Percentiles rank a stretch among this genome's conserved stretches.
Conservation (phyloP, 1,140 invertebrate species). For the Manduca sexta region DNA sequence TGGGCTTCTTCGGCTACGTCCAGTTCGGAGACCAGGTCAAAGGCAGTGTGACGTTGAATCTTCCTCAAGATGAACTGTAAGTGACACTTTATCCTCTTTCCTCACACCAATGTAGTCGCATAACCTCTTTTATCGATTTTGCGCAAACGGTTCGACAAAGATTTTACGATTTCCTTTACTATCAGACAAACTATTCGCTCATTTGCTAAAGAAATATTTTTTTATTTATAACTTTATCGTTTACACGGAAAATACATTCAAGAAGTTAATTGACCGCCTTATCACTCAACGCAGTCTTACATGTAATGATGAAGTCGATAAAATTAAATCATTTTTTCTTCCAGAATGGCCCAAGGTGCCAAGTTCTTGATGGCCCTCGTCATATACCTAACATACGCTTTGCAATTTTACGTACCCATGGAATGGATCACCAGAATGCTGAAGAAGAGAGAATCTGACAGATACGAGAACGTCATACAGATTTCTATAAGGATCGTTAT, state of each 20-base stretch:
- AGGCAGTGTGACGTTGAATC: slow-evolving; percentile 82
- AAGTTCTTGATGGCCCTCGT: slow-evolving; percentile 89
- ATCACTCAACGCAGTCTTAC: too few relatives aligned
- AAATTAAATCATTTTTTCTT: slow-evolving; percentile 25
- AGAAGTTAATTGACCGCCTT: too few relatives aligned
- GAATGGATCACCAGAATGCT: slow-evolving; percentile 79
- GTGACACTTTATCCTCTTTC: slow-evolving; percentile 37
- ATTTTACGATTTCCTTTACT: too few relatives aligned
- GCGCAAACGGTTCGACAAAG: too few relatives aligned
- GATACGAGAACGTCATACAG: slow-evolving; percentile 78
- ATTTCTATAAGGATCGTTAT: slow-evolving; percentile 74
- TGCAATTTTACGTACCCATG: slow-evolving; percentile 93
- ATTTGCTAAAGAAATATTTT: too few relatives aligned
- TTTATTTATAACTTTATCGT: too few relatives aligned
- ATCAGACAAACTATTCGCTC: too few relatives aligned
- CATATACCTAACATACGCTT: slow-evolving; percentile 89
- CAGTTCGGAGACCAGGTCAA: slow-evolving; percentile 79
- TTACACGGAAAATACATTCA: too few relatives aligned
- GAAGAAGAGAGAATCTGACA: slow-evolving; percentile 60
- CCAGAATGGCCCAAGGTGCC: slow-evolving; percentile 80
- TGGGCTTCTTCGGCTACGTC: slow-evolving; percentile 90
- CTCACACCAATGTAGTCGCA: too few relatives aligned
- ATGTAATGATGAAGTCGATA: not conserved
- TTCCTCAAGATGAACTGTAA: slow-evolving; percentile 77
- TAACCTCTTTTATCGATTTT: too few relatives aligned